phyloP scores from a whole-genome alignment of 1,140 invertebrate genomes.

The Drosophila serrata region DNA sequence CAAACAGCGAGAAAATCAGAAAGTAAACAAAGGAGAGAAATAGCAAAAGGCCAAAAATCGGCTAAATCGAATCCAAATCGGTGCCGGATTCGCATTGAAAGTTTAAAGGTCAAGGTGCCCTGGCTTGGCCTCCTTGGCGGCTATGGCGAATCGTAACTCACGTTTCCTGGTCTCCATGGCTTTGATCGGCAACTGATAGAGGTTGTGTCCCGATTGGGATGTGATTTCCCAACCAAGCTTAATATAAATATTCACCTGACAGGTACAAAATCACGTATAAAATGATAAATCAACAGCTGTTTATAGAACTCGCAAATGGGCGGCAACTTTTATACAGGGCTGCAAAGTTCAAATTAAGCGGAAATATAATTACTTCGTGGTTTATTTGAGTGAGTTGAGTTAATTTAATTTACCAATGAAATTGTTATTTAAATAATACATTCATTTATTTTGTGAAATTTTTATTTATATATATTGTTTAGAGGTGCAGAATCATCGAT shows the following conservation, averaged over 20 bases:
- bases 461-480: background rate
- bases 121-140: constrained; percentile 23
- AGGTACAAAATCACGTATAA: constrained; percentile 20
- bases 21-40: constrained; percentile 45
- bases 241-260: constrained; percentile 18
- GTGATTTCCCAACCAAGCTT: background rate
- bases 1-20: constrained; percentile 28
- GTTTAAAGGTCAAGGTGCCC: constrained; percentile 62
- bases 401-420: background rate
- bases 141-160: constrained; percentile 32
- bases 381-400: background rate
- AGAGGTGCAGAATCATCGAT: background rate
- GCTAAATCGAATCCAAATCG: constrained; percentile 12
- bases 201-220: background rate
- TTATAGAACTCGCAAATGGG: constrained; percentile 1
- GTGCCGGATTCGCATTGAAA: constrained; percentile 29
- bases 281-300: constrained; percentile 43
- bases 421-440: background rate
- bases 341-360: background rate
- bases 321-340: constrained; percentile 7
- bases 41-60: constrained; percentile 6
- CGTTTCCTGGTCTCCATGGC: constrained; percentile 21
- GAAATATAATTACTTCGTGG: background rate
- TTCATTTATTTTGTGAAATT: background rate
- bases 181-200: background rate